Percentiles rank a stretch among this genome's conserved stretches.
Evolutionary conservation across 2,888 invertebrate genomes (phyloP).

Genomic region (Himalopsyche anomala): DNA sequence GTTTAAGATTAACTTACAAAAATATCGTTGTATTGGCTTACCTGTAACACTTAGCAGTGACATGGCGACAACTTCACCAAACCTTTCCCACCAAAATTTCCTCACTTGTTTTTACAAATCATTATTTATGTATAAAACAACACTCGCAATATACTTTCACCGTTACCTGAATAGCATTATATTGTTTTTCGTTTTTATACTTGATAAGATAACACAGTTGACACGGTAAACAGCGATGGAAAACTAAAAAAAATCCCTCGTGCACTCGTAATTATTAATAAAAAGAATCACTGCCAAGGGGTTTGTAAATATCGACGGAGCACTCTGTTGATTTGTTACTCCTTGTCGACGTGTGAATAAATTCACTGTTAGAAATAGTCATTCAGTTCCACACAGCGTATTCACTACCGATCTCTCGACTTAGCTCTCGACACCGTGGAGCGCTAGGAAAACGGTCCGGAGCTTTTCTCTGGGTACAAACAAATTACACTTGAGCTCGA

Average conservation of each 20-base stretch:
- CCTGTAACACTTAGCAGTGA: constrained; percentile 79
- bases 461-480: constrained; percentile 1
- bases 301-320: not conserved
- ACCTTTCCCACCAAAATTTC: constrained; percentile 60
- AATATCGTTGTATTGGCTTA: constrained; percentile 65
- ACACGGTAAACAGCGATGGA: constrained; percentile 12
- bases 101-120: constrained; percentile 33
- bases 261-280: not conserved
- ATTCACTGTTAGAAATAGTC: constrained; percentile 4
- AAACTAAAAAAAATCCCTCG: constrained; percentile 1
- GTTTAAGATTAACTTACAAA: not conserved
- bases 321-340: not conserved
- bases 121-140: constrained; percentile 3
- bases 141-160: constrained; percentile 48
- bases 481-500: constrained; percentile 15
- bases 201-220: constrained; percentile 12
- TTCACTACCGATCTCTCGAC: constrained; percentile 8
- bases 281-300: not conserved
- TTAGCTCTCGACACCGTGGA: not conserved
- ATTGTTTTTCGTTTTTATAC: not conserved
- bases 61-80: constrained; percentile 71
- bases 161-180: constrained; percentile 46
- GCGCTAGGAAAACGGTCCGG: constrained; percentile 1
- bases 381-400: constrained; percentile 12
- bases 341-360: not conserved